Base-by-base conservation (phyloP, 2,113 vertebrate species). In the Lamprologus ornatipinnis region DNA sequence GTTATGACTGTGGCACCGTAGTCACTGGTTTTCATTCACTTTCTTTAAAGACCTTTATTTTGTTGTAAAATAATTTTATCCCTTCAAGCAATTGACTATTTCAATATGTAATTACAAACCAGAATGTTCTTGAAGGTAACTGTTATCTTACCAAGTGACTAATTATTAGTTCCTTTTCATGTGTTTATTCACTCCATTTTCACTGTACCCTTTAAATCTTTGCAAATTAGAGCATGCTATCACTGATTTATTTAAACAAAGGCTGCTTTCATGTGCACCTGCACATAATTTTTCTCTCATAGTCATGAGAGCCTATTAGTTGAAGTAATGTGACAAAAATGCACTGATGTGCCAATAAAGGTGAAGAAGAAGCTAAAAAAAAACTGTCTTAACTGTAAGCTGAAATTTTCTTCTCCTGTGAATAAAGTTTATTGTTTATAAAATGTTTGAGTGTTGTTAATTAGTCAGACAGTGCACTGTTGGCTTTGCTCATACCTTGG, bases 401-500 rank as follows among this genome's bases (percentile, higher is more conserved):
- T n/a, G 26, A 78, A 51, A 31, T 51, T 31, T 49, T 49, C 70
- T 78, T 49, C 73, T 78, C 45, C 26, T n/a, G 5, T 78, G 15
- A 51, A 33, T 78, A 49, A 51, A 13, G 45, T 49, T 47, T 49
- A 75, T 49, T 19, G 31, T 63, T 63, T 63, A 63, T 63, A 47
- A 47, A 75, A 28, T 47, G 40, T 75, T 49, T 75, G 23, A 49
- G 15, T 49, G 23, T 49, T 75, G 42, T 49, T 49, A 49, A 58
- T 58, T 14, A 80, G 35, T 68, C 13, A n/a, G 35, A 4, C 54
- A 58, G 40, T 75, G 45, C 1, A 2, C 17, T 60, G 2, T 15
- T 85, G 12, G 47, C 15, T 55, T 37, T 19, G 63, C 37, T 80
- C 58, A 68, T 97, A 99, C 98, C 98, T 91, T 97, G 97, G 92